phyloP scores from a whole-genome alignment of 2,113 vertebrate species.

The Apteryx owenii region DNA sequence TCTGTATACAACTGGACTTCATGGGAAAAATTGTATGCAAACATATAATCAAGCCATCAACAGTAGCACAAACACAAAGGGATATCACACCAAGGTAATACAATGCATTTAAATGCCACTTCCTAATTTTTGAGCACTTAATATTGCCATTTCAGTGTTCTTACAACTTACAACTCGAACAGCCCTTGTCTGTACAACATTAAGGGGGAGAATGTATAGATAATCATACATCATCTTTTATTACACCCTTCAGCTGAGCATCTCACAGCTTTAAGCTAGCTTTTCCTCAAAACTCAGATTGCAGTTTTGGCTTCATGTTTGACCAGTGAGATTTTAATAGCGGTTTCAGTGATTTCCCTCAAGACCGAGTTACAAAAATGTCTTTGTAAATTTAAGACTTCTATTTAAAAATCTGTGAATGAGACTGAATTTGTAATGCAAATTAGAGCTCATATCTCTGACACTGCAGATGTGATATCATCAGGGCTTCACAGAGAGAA shows the following conservation, averaged over 20 bases:
- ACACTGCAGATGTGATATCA: neutral
- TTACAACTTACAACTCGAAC: neutral
- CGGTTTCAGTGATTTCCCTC: neutral
- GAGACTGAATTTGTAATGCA: neutral
- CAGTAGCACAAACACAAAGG: neutral
- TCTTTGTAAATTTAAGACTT: neutral
- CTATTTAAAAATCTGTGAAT: neutral
- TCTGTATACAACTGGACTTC: neutral
- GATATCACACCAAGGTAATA: neutral
- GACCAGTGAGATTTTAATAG: neutral
- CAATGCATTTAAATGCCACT: neutral
- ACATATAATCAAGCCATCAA: rapidly evolving
- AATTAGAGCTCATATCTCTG: neutral
- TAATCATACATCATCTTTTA: neutral
- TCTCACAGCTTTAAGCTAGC: neutral
- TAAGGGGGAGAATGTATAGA: neutral
- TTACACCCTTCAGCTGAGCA: neutral
- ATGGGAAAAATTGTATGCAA: neutral
- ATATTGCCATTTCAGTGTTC: neutral
- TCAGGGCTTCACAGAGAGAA: neutral
- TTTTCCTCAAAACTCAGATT: neutral
- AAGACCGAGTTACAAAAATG: neutral
- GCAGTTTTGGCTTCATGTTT: neutral
- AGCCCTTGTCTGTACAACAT: neutral
- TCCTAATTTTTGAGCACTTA: neutral